phyloP scores from a whole-genome alignment of 2,113 vertebrate genomes.

The Theristicus caerulescens region DNA sequence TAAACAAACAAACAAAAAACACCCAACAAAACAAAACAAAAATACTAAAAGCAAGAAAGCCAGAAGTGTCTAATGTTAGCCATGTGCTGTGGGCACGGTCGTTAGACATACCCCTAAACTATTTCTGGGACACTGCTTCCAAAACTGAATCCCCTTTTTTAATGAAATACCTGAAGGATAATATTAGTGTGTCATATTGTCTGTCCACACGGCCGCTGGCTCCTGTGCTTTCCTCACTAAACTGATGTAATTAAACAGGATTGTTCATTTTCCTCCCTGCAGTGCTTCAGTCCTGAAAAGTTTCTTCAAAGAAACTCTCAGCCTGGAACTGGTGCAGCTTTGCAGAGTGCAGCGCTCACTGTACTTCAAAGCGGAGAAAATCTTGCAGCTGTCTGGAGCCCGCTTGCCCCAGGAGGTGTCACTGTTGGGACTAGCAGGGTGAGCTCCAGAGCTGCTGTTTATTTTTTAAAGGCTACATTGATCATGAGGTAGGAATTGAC shows the following conservation, averaged over 20 bases:
- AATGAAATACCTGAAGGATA: background rate
- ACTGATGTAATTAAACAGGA: slow-evolving; percentile 11
- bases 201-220: background rate
- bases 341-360: background rate
- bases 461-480: background rate
- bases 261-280: background rate
- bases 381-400: slow-evolving; percentile 1
- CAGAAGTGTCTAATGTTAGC: background rate
- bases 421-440: slow-evolving; percentile 69
- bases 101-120: background rate
- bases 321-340: background rate
- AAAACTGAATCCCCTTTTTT: background rate
- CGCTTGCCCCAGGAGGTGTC: slow-evolving; percentile 73
- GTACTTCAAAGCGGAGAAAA: slow-evolving; percentile 21
- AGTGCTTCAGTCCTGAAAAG: background rate
- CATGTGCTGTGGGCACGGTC: background rate
- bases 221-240: slow-evolving; percentile 9
- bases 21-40: background rate
- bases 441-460: background rate
- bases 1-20: background rate
- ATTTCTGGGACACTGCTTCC: background rate
- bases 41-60: background rate
- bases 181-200: slow-evolving; percentile 3
- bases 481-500: background rate
- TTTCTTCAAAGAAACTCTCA: slow-evolving; percentile 8